A percentile compares a stretch with the other conserved stretches of the same genome.
phyloP scores from a whole-genome alignment of 1,140 invertebrate species.

The Copidosoma floridanum region DNA sequence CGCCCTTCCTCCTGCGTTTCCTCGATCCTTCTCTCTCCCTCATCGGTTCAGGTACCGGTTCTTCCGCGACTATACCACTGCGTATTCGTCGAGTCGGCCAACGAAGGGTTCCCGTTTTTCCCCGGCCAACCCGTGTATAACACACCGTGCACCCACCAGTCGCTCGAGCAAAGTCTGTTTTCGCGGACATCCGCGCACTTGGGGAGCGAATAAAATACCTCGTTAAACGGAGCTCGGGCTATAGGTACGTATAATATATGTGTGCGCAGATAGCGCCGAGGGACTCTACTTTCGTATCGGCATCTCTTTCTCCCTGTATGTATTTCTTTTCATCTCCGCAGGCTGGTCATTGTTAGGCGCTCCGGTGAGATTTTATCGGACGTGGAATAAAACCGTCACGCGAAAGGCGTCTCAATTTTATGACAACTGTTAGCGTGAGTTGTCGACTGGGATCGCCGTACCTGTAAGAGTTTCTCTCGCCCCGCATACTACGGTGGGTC shows the following conservation, averaged over 20 bases:
- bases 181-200: slow-evolving; percentile 24
- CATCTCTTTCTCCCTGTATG: too few relatives aligned
- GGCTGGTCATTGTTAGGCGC: slow-evolving; percentile 20
- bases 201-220: slow-evolving; percentile 37
- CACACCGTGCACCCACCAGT: neutral
- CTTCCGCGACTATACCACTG: slow-evolving; percentile 7
- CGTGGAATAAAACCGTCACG: slow-evolving; percentile 18
- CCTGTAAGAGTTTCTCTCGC: neutral
- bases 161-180: neutral
- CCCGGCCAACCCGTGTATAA: neutral
- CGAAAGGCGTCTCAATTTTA: slow-evolving; percentile 9
- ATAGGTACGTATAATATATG: neutral
- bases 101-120: slow-evolving; percentile 7
- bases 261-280: neutral
- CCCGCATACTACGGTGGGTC: too few relatives aligned
- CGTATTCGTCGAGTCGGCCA: slow-evolving; percentile 3
- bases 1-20: slow-evolving; percentile 18
- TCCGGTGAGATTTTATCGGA: slow-evolving; percentile 21
- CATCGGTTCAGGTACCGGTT: too few relatives aligned
- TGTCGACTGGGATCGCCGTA: neutral
- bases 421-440: slow-evolving; percentile 17
- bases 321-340: slow-evolving; percentile 10
- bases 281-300: neutral
- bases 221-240: slow-evolving; percentile 32
- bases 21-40: slow-evolving; percentile 20